Conservation (phyloP, 2,113 vertebrate species). For the Microcebus lehilahytsara region DNA sequence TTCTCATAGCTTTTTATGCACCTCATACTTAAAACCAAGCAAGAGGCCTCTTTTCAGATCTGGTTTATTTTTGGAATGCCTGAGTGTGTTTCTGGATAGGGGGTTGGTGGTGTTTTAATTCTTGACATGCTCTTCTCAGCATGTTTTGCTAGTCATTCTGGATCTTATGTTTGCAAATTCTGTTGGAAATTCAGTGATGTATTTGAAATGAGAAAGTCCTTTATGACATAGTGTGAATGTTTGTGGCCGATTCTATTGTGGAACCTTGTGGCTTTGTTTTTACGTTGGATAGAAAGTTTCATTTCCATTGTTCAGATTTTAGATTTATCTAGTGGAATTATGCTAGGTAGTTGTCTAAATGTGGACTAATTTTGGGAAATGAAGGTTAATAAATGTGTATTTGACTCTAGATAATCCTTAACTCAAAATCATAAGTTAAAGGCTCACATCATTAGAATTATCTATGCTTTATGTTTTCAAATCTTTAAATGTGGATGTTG, state of each 20-base stretch:
- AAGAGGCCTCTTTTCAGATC: slow-evolving; percentile 69
- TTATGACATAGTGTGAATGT: slow-evolving; percentile 77
- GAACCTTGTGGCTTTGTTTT: slow-evolving; percentile 72
- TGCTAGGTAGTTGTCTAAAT: slow-evolving; percentile 60
- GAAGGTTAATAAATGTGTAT: slow-evolving; percentile 56
- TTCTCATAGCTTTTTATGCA: slow-evolving; percentile 67
- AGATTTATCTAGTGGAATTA: slow-evolving; percentile 66
- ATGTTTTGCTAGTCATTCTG: slow-evolving; percentile 81
- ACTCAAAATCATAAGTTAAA: slow-evolving; percentile 54
- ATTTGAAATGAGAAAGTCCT: slow-evolving; percentile 67
- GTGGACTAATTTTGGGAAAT: slow-evolving; percentile 61
- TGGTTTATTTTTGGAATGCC: slow-evolving; percentile 74
- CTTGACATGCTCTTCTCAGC: slow-evolving; percentile 65
- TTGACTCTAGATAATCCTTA: slow-evolving; percentile 66
- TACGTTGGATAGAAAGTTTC: slow-evolving; percentile 66
- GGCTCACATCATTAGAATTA: slow-evolving; percentile 58
- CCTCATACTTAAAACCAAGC: slow-evolving; percentile 70
- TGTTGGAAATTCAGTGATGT: slow-evolving; percentile 80
- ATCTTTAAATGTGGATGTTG: slow-evolving; percentile 62
- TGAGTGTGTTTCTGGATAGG: slow-evolving; percentile 61
- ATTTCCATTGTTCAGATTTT: slow-evolving; percentile 57
- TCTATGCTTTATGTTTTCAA: slow-evolving; percentile 61
- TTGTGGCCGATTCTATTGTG: slow-evolving; percentile 77
- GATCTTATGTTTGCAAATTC: slow-evolving; percentile 82
- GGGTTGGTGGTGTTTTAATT: slow-evolving; percentile 50